Percentiles rank a stretch among this genome's conserved stretches.
Evolutionary conservation across 2,797 vertebrate genomes (phyloP).

Genomic region (Nyctalus aviator): DNA sequence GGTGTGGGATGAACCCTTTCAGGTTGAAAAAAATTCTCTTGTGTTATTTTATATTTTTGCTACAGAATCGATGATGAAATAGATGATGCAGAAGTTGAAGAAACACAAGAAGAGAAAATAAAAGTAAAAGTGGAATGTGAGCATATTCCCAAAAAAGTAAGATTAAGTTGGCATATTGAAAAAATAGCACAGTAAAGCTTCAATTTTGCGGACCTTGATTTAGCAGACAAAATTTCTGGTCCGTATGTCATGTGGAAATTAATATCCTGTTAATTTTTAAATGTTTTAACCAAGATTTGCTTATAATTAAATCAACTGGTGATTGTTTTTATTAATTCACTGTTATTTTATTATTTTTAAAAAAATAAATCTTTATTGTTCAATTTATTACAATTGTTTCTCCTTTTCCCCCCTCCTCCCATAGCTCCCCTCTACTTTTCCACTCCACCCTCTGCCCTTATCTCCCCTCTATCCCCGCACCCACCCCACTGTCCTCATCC

Average conservation of each 20-base stretch:
- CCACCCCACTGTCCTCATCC: too few species aligned
- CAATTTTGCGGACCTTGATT: background rate
- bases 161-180: conserved; percentile 43
- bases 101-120: conserved; percentile 75
- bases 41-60: conserved; percentile 77
- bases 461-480: too few species aligned
- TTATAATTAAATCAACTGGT: background rate
- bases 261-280: background rate
- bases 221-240: background rate
- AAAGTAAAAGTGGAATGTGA: conserved; percentile 73
- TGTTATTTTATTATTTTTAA: background rate
- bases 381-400: too few species aligned
- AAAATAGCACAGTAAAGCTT: background rate
- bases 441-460: too few species aligned
- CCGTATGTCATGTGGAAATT: background rate
- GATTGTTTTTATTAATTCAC: background rate
- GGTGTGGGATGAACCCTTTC: conserved; percentile 1
- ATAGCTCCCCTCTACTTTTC: too few species aligned
- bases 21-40: conserved; percentile 59
- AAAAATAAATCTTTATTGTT: too few species aligned
- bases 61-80: conserved; percentile 74
- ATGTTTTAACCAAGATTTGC: background rate
- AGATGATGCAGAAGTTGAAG: conserved; percentile 74
- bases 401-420: too few species aligned
- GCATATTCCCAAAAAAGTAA: conserved; percentile 77